Conservation (phyloP, 2,113 vertebrate genomes). For the Sprattus sprattus region DNA sequence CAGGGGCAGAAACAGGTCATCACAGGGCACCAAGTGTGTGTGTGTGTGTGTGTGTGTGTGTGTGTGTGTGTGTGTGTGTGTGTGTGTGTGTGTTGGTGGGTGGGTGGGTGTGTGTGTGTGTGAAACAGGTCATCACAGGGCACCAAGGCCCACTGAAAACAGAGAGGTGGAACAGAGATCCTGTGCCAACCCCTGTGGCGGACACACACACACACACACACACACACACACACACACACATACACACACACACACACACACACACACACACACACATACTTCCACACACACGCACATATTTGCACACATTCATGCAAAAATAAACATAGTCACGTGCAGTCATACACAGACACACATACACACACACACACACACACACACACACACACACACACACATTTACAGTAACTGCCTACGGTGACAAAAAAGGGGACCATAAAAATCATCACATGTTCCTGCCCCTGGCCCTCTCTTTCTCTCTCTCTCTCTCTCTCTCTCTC, state of each 20-base stretch:
- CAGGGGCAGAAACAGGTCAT: neutral
- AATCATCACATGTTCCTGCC: constrained; percentile 7
- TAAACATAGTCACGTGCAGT: too few relatives aligned
- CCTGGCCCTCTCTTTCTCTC: neutral
- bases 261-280: neutral
- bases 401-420: neutral
- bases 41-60: too few relatives aligned
- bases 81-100: too few relatives aligned
- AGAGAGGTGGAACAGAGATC: neutral
- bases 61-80: too few relatives aligned
- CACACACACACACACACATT: too few relatives aligned
- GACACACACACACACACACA: neutral
- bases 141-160: neutral
- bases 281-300: too few relatives aligned
- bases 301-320: too few relatives aligned
- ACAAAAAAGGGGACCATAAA: neutral
- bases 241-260: neutral
- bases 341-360: neutral
- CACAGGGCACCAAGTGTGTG: neutral
- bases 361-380: too few relatives aligned
- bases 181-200: neutral
- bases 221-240: neutral
- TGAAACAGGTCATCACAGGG: neutral
- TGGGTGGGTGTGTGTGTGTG: too few relatives aligned
- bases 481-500: neutral